Conservation (phyloP, 2,113 vertebrate species). For the Planiliza haematocheilus region DNA sequence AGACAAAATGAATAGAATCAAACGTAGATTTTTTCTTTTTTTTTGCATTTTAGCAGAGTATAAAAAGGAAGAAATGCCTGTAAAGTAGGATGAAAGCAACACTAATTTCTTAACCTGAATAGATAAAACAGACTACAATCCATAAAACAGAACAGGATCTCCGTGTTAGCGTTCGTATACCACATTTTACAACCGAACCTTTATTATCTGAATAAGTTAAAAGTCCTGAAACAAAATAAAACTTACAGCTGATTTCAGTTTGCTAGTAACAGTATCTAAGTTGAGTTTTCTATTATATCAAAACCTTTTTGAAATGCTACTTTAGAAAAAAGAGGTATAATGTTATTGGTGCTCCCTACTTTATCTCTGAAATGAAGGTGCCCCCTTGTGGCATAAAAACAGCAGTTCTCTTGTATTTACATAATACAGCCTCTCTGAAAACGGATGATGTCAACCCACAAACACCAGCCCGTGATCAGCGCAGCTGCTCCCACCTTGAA, state of each 20-base stretch:
- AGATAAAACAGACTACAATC: constrained; percentile 72
- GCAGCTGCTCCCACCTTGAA: constrained; percentile 33
- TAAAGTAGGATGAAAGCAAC: constrained; percentile 80
- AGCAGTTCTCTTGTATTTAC: constrained; percentile 79
- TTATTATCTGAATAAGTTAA: constrained; percentile 80
- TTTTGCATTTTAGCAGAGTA: constrained; percentile 78
- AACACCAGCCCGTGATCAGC: constrained; percentile 56
- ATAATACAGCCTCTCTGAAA: constrained; percentile 69
- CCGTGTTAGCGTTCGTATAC: constrained; percentile 75
- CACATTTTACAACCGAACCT: constrained; percentile 68
- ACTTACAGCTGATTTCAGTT: constrained; percentile 71
- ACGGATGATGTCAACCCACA: constrained; percentile 68
- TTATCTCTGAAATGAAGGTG: constrained; percentile 77
- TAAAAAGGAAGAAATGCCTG: constrained; percentile 77
- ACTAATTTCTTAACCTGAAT: constrained; percentile 78
- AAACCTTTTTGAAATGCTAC: constrained; percentile 83
- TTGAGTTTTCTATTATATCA: constrained; percentile 79
- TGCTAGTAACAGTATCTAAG: constrained; percentile 78
- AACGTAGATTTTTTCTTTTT: constrained; percentile 61
- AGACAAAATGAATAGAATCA: constrained; percentile 78
- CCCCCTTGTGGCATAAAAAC: constrained; percentile 82
- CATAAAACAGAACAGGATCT: constrained; percentile 66
- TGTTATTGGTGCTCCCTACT: constrained; percentile 79
- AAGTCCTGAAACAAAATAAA: constrained; percentile 76
- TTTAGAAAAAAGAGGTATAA: constrained; percentile 87